Evolutionary conservation across 2,797 vertebrate genomes (phyloP).

Genomic region (Cynopterus sphinx): DNA sequence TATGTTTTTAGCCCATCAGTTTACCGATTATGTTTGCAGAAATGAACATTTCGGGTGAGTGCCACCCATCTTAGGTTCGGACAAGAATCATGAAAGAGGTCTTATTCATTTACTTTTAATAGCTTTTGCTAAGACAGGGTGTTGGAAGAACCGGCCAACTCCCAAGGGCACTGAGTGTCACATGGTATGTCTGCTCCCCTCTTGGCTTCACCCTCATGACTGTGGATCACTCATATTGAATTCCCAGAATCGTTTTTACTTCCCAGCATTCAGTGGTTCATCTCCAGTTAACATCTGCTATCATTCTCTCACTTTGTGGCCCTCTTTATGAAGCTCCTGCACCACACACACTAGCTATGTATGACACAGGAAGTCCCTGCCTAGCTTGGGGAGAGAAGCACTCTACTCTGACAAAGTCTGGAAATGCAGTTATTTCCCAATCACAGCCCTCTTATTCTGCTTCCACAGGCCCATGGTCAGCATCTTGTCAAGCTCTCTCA

Average conservation of each 20-base stretch:
- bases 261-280: neutral
- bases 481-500: neutral
- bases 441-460: neutral
- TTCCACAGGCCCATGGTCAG: neutral
- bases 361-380: neutral
- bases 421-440: neutral
- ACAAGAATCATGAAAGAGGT: neutral
- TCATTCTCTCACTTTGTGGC: neutral
- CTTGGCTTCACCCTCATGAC: neutral
- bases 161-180: neutral
- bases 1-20: neutral
- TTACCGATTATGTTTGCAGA: neutral
- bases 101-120: neutral
- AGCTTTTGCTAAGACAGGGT: neutral
- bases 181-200: neutral
- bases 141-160: neutral
- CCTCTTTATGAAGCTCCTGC: neutral
- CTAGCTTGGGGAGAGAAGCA: neutral
- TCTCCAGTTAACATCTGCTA: neutral
- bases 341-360: neutral
- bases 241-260: neutral
- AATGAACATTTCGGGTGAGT: neutral
- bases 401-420: neutral
- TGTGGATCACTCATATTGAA: neutral
- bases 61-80: neutral